These are phyloP conservation scores for Hypercompe scribonia DNA, from an alignment of 2,888 invertebrate genomes.

Conservation along the genomic window DNA sequence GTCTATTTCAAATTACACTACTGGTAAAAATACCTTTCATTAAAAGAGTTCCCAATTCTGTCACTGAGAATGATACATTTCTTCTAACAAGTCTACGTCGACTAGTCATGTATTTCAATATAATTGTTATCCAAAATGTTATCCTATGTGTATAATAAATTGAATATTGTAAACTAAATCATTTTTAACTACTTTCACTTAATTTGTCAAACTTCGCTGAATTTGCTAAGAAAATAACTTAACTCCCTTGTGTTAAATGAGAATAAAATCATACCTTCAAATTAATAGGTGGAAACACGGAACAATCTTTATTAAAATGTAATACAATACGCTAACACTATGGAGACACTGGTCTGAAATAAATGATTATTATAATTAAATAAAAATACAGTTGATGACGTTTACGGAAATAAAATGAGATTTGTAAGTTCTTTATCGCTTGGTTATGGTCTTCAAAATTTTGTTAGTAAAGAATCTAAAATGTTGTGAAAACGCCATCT, in stretches of 20 bases:
- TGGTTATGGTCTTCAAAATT: no score
- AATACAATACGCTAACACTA: no score
- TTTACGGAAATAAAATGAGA: background rate
- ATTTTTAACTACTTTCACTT: background rate
- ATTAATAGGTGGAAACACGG: background rate
- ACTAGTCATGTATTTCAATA: background rate
- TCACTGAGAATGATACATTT: background rate
- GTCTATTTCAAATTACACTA: conserved; percentile 42
- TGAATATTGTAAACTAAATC: background rate
- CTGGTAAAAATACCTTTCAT: conserved; percentile 16
- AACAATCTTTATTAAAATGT: background rate
- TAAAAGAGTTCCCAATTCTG: background rate
- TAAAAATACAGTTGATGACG: no score
- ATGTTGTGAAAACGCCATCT: background rate
- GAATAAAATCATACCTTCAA: background rate
- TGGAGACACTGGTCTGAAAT: no score
- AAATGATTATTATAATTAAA: no score
- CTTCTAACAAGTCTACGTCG: background rate
- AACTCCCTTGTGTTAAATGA: background rate
- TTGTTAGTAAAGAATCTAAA: background rate
- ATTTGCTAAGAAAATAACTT: background rate
- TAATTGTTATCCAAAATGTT: background rate
- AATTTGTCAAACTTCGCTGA: background rate
- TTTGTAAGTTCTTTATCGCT: background rate
- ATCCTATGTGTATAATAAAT: conserved; percentile 1